Evolutionary conservation across 1,140 invertebrate genomes (phyloP).

Genomic region (Chrysopa pallens): DNA sequence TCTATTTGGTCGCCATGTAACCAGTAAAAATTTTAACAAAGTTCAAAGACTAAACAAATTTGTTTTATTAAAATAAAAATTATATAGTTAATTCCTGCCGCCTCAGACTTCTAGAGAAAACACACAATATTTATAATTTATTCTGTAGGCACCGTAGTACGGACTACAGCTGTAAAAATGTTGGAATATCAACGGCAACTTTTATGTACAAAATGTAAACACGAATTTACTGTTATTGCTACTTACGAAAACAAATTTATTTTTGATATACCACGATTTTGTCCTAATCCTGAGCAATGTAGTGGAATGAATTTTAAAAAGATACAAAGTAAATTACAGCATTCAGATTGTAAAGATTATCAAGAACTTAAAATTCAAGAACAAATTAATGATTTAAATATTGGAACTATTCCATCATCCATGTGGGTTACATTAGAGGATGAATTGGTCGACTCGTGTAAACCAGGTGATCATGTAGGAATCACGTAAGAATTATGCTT

Average conservation of each 20-base stretch:
- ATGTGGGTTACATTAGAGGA: constrained; percentile 68
- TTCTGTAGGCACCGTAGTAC: constrained; percentile 47
- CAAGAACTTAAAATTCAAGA: constrained; percentile 82
- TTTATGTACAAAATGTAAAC: constrained; percentile 61
- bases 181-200: constrained; percentile 56
- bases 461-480: constrained; percentile 74
- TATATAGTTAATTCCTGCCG: constrained; percentile 14
- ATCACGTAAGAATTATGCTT: constrained; percentile 39
- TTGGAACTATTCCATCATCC: constrained; percentile 57
- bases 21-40: too few species aligned
- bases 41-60: too few species aligned
- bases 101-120: too few species aligned
- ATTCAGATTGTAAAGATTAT: constrained; percentile 60
- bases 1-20: too few species aligned
- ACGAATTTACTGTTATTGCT: constrained; percentile 43
- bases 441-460: constrained; percentile 73
- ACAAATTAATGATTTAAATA: constrained; percentile 46
- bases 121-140: too few species aligned
- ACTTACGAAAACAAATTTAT: constrained; percentile 47
- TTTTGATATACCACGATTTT: constrained; percentile 35
- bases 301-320: constrained; percentile 29
- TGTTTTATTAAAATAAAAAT: too few species aligned
- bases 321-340: constrained; percentile 30
- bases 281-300: constrained; percentile 39
- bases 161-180: constrained; percentile 56